phyloP scores from a whole-genome alignment of 2,888 invertebrate species.

The Bellardia pandia region DNA sequence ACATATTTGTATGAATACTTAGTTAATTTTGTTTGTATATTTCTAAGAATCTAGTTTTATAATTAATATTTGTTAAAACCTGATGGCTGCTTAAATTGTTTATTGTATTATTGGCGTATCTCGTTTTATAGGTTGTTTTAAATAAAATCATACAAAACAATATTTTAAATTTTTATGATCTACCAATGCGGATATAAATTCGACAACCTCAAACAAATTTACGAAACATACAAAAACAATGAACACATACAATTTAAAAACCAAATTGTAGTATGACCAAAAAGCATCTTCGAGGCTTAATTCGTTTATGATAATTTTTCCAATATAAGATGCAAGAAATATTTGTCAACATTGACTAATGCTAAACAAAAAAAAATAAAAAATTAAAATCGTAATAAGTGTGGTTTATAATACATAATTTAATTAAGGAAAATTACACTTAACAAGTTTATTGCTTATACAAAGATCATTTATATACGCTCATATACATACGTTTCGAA shows the following conservation, averaged over 20 bases:
- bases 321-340: neutral
- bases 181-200: constrained; percentile 52
- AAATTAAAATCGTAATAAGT: neutral
- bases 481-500: too few relatives aligned
- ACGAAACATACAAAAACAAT: neutral
- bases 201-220: too few relatives aligned
- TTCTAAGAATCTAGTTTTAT: constrained; percentile 52
- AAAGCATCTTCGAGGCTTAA: constrained; percentile 46
- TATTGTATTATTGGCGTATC: constrained; percentile 23
- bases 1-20: neutral
- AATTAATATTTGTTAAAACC: constrained; percentile 32
- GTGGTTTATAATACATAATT: neutral
- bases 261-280: neutral
- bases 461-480: too few relatives aligned
- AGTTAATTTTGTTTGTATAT: neutral
- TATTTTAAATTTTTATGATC: constrained; percentile 33
- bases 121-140: constrained; percentile 38
- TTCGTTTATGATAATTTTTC: constrained; percentile 36
- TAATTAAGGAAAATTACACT: neutral
- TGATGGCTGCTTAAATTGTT: constrained; percentile 24
- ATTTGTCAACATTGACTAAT: neutral
- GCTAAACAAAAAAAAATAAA: neutral
- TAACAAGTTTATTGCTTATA: too few relatives aligned
- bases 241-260: neutral
- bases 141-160: constrained; percentile 29